A percentile compares a stretch with the other conserved stretches of the same genome.
These are phyloP conservation scores for Lordiphosa collinella DNA, from an alignment of 1,140 invertebrate species.

Conservation along the genomic window DNA sequence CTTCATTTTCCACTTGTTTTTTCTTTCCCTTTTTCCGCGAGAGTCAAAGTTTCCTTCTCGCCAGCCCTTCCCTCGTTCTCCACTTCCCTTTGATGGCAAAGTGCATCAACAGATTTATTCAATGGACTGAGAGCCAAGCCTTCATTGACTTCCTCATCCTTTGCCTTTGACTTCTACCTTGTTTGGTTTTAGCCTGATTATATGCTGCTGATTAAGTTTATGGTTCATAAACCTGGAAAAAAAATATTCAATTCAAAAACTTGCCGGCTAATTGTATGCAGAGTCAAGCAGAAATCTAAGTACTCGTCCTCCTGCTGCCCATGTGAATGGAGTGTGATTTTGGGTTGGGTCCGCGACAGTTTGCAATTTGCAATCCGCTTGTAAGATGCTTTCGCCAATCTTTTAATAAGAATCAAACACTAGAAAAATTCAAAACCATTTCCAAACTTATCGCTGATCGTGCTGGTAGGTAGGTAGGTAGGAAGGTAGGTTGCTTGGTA, in stretches of 20 bases:
- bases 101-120: slow-evolving; percentile 23
- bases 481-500: slow-evolving; percentile 27
- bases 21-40: too few relatives aligned
- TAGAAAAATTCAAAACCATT: slow-evolving; percentile 76
- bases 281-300: slow-evolving; percentile 14
- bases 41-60: too few relatives aligned
- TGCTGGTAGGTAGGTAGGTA: slow-evolving; percentile 57
- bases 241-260: slow-evolving; percentile 43
- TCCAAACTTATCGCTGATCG: slow-evolving; percentile 73
- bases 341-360: slow-evolving; percentile 57
- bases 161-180: slow-evolving; percentile 40
- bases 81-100: not conserved
- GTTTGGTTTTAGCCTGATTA: slow-evolving; percentile 58
- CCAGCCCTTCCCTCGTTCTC: not conserved
- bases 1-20: too few relatives aligned
- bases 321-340: slow-evolving; percentile 51
- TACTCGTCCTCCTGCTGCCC: not conserved
- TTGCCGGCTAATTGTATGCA: slow-evolving; percentile 75
- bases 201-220: slow-evolving; percentile 60
- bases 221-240: slow-evolving; percentile 56
- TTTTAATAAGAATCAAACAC: slow-evolving; percentile 78
- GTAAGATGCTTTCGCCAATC: slow-evolving; percentile 74
- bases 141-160: slow-evolving; percentile 27
- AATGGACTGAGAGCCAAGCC: slow-evolving; percentile 44
- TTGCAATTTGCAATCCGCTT: slow-evolving; percentile 60